phyloP scores from a whole-genome alignment of 2,113 vertebrate species.

The Tupaia tana region DNA sequence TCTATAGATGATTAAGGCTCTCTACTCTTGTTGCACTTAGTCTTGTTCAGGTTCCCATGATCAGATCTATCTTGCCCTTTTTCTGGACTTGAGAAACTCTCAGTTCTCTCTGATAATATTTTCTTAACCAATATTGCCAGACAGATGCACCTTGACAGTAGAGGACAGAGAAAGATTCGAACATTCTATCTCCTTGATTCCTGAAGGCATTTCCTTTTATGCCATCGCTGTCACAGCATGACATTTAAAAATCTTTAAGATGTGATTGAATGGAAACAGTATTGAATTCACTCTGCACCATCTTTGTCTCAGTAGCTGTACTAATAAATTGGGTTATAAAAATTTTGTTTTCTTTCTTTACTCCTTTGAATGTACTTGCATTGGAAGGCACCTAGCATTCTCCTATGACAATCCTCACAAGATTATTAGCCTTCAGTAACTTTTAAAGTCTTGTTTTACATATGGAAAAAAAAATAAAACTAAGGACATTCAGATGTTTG shows the following conservation, averaged over 20 bases:
- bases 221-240: background rate
- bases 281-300: background rate
- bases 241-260: slow-evolving; percentile 39
- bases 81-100: background rate
- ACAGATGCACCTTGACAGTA: background rate
- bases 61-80: background rate
- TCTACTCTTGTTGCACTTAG: background rate
- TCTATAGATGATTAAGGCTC: accelerated
- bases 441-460: background rate
- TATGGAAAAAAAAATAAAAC: background rate
- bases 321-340: slow-evolving; percentile 19
- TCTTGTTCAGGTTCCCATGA: background rate
- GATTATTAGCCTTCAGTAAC: background rate
- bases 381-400: background rate
- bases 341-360: slow-evolving; percentile 38
- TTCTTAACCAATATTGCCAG: background rate
- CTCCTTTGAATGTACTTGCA: background rate
- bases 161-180: background rate
- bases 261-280: background rate
- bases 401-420: background rate
- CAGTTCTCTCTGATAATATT: background rate
- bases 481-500: background rate
- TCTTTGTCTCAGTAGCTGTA: slow-evolving; percentile 4
- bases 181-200: background rate
- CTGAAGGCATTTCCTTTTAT: background rate